phyloP scores from a whole-genome alignment of 1,140 invertebrate species.

The Drosophila littoralis region DNA sequence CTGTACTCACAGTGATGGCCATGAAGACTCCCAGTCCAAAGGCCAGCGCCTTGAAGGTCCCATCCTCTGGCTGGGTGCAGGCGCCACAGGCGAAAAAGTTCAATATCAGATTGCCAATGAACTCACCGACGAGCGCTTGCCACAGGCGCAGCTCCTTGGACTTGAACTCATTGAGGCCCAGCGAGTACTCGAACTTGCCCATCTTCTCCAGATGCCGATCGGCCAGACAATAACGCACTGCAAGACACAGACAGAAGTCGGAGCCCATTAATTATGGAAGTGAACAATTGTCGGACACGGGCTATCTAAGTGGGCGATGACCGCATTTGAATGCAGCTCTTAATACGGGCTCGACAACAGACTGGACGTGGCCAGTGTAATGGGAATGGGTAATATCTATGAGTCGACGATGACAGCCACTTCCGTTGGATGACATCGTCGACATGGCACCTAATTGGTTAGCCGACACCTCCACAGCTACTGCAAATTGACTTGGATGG shows the following conservation, averaged over 20 bases:
- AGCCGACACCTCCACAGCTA: conserved; percentile 7
- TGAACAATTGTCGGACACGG: conserved; percentile 49
- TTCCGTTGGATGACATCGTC: conserved; percentile 29
- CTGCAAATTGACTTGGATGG: neutral
- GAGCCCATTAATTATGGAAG: conserved; percentile 30
- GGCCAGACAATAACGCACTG: conserved; percentile 41
- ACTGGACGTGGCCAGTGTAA: conserved; percentile 5
- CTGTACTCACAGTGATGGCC: conserved; percentile 88
- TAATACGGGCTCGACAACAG: conserved; percentile 25
- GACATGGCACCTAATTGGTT: conserved; percentile 32
- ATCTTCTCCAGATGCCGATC: conserved; percentile 42
- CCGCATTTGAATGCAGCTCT: conserved; percentile 42
- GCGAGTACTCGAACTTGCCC: conserved; percentile 86
- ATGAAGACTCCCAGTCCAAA: conserved; percentile 95
- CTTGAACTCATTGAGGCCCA: conserved; percentile 89
- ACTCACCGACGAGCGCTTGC: conserved; percentile 92
- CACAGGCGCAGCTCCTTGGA: conserved; percentile 87
- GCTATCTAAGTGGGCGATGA: conserved; percentile 30
- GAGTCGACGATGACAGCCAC: conserved; percentile 17
- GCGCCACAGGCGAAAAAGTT: conserved; percentile 94
- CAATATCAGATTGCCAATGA: conserved; percentile 90
- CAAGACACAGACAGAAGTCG: conserved; percentile 16
- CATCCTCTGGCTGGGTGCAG: conserved; percentile 85
- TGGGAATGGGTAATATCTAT: neutral
- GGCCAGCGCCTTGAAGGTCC: conserved; percentile 92